These are phyloP conservation scores for Bubo scandiacus DNA, from an alignment of 2,113 vertebrate species.

Conservation along the genomic window DNA sequence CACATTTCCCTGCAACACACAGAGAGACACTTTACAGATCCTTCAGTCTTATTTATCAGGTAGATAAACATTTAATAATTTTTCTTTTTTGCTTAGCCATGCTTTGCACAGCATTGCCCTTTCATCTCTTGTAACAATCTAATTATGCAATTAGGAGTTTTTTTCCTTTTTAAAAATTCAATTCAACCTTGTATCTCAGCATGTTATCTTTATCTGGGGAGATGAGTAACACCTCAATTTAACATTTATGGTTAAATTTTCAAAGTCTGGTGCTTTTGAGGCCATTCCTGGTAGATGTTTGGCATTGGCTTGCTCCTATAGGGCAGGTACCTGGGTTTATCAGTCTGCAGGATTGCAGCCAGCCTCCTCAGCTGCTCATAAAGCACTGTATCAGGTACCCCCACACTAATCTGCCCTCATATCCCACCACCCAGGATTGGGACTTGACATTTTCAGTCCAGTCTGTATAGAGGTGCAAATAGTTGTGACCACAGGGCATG, in stretches of 20 bases:
- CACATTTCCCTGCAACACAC: not conserved
- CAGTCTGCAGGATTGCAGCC: not conserved
- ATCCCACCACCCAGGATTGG: not conserved
- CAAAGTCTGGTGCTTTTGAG: not conserved
- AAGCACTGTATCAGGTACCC: not conserved
- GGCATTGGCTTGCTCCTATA: not conserved
- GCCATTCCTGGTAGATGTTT: not conserved
- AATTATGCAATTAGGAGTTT: not conserved
- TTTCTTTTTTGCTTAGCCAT: not conserved
- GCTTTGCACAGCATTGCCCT: not conserved
- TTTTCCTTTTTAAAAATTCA: not conserved
- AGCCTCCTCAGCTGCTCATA: not conserved
- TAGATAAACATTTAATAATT: not conserved
- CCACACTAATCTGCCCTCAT: not conserved
- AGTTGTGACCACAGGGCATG: fast-evolving
- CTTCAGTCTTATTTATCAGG: not conserved
- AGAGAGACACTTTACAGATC: not conserved
- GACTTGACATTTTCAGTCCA: not conserved
- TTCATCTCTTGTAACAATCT: not conserved
- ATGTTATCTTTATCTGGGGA: not conserved
- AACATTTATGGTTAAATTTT: not conserved
- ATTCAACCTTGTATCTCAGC: not conserved
- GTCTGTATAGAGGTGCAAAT: fast-evolving
- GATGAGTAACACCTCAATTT: not conserved
- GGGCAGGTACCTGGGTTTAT: not conserved